Conservation (phyloP, 2,888 invertebrate species). For the Chrysolina haemoptera region DNA sequence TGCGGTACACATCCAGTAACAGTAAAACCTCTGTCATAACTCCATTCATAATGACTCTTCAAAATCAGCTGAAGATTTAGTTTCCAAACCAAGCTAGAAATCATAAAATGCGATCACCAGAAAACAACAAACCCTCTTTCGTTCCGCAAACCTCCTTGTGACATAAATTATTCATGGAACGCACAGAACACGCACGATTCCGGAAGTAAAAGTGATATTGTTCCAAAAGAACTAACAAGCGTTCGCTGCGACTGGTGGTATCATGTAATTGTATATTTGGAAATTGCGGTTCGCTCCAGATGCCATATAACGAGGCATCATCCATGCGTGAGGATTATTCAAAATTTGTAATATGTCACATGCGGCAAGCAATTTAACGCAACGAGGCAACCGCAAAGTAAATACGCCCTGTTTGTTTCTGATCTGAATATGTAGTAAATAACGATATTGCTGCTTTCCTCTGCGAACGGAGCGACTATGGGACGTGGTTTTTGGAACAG, state of each 20-base stretch:
- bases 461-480: neutral
- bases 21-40: too few species aligned
- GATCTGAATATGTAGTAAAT: slow-evolving; percentile 44
- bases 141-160: neutral
- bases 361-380: slow-evolving; percentile 59
- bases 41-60: too few species aligned
- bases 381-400: slow-evolving; percentile 53
- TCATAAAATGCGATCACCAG: too few species aligned
- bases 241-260: slow-evolving; percentile 16
- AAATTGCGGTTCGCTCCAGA: slow-evolving; percentile 30
- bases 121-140: neutral
- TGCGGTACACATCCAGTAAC: too few species aligned
- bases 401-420: slow-evolving; percentile 51
- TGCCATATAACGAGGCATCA: slow-evolving; percentile 49
- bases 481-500: neutral
- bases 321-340: slow-evolving; percentile 60
- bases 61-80: too few species aligned
- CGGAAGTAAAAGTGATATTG: slow-evolving; percentile 24
- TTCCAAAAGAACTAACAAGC: slow-evolving; percentile 23
- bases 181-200: neutral
- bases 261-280: slow-evolving; percentile 28
- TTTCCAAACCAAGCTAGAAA: too few species aligned
- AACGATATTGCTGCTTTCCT: slow-evolving; percentile 16
- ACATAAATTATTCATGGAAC: slow-evolving; percentile 2
- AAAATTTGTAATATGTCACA: slow-evolving; percentile 62